Base-by-base conservation (phyloP, 2,797 vertebrate species). In the Cryptoprocta ferox region DNA sequence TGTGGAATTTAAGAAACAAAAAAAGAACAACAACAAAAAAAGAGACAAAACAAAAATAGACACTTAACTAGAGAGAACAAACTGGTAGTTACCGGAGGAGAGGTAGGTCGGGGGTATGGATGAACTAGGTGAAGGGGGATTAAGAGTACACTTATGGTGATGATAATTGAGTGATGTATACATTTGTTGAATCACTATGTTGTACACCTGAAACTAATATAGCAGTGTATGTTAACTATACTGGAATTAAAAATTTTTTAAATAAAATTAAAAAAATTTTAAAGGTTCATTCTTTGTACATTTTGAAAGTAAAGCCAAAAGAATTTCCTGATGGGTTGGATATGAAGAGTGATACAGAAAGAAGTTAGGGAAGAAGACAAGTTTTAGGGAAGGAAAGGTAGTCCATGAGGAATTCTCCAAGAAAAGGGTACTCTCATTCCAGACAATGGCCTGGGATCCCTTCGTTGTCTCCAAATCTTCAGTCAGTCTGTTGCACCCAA, bases 381-480 rank as follows among this genome's bases (percentile, higher is more conserved):
- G 10, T 87, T 53, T 82, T 95, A 21, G 35, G 65, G 42, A 97
- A 80, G n/a, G 42, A 87, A 94, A 82, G 53, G 68, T 61, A 42
- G 53, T 76, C 18, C 83, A 39, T 92, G n/a, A 96, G 21, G 30
- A 96, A 81, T 85, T 89, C 48, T 79, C 89, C 84, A 71, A 71
- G 59, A 94, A 92, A 48, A 97, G 24, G 1, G 37, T 86, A 11
- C 70, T 89, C 14, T 37, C 73, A 6, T 83, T 96, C 71, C 84
- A 75, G 56, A 19, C 28, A 94, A 37, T 80, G 30, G 35, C 19
- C 12, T 56, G 82, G 61, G 39, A 24, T 91, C n/a, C 37, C 42
- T 76, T 94, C 42, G 35, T 92, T 81, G 5, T 96, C 53, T 82
- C 70, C 15, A 95, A 89, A 91, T 73, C 78, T 80, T 95, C 79